Evolutionary conservation across 2,888 invertebrate genomes (phyloP).

Genomic region (Fabriciana adippe): DNA sequence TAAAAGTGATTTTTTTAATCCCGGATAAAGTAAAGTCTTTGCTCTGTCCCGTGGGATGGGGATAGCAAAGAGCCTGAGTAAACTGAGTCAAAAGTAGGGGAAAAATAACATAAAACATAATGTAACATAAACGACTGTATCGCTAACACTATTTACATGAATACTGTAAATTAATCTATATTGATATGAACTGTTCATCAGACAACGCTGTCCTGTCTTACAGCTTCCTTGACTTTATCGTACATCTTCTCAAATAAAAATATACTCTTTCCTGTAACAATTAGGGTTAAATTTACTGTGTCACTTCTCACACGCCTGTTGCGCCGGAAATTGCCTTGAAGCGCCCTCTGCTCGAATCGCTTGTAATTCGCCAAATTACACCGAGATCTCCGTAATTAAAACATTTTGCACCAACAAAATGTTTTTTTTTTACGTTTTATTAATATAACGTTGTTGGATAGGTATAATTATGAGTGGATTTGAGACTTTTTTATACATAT

Average conservation of each 20-base stretch:
- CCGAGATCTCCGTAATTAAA: slow-evolving; percentile 71
- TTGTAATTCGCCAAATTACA: slow-evolving; percentile 77
- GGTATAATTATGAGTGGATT: not conserved
- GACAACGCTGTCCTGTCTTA: slow-evolving; percentile 7
- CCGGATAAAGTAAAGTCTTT: no score
- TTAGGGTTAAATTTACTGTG: slow-evolving; percentile 30
- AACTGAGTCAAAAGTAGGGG: no score
- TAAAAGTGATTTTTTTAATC: no score
- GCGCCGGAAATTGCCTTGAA: slow-evolving; percentile 76
- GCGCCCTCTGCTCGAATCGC: slow-evolving; percentile 69
- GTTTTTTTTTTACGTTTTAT: slow-evolving; percentile 4
- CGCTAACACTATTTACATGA: not conserved
- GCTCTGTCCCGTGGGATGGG: no score
- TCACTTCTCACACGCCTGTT: slow-evolving; percentile 58
- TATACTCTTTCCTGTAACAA: not conserved
- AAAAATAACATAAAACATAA: no score
- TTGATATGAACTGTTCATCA: slow-evolving; percentile 19
- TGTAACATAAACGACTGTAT: no score
- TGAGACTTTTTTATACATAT: not conserved
- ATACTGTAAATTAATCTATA: not conserved
- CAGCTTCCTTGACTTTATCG: slow-evolving; percentile 16
- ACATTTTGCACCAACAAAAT: slow-evolving; percentile 51
- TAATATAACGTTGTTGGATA: not conserved
- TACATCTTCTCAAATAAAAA: slow-evolving; percentile 15
- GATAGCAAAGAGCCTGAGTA: no score